Evolutionary conservation across 2,888 invertebrate species (phyloP).

Genomic region (Tiliacea citrago): DNA sequence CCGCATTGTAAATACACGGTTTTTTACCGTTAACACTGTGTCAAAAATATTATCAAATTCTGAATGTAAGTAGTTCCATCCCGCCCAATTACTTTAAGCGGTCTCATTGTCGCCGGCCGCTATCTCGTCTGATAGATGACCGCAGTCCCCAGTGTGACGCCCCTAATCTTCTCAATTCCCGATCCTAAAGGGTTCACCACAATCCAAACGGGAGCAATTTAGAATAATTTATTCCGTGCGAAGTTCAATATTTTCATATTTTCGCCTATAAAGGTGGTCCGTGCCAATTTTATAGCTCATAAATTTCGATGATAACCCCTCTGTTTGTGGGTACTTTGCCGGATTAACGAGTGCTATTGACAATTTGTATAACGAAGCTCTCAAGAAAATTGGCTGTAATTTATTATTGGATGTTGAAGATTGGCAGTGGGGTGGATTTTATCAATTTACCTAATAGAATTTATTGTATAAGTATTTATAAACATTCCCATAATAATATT

Average conservation of each 20-base stretch:
- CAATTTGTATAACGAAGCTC: constrained; percentile 72
- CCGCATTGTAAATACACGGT: not conserved
- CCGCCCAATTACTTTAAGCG: constrained; percentile 55
- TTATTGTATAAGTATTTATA: constrained; percentile 44
- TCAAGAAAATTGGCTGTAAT: constrained; percentile 74
- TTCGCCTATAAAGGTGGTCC: constrained; percentile 73
- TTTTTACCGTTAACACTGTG: not conserved
- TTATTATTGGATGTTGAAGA: constrained; percentile 66
- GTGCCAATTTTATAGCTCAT: constrained; percentile 78
- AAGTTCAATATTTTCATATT: constrained; percentile 77
- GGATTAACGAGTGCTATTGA: constrained; percentile 75
- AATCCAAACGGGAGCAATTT: constrained; percentile 77
- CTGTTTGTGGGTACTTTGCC: constrained; percentile 75
- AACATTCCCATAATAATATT: constrained; percentile 22
- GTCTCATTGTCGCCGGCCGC: constrained; percentile 65
- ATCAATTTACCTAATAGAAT: constrained; percentile 64
- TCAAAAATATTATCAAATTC: constrained; percentile 34
- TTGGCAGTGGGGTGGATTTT: constrained; percentile 56
- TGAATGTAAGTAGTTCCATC: constrained; percentile 37
- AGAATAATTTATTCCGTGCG: constrained; percentile 75
- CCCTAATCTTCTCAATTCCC: constrained; percentile 72
- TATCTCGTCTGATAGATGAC: constrained; percentile 70
- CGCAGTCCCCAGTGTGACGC: constrained; percentile 67
- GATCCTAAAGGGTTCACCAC: constrained; percentile 76
- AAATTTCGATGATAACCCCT: constrained; percentile 79